phyloP scores from a whole-genome alignment of 2,888 invertebrate genomes.

The Andricus curvator region DNA sequence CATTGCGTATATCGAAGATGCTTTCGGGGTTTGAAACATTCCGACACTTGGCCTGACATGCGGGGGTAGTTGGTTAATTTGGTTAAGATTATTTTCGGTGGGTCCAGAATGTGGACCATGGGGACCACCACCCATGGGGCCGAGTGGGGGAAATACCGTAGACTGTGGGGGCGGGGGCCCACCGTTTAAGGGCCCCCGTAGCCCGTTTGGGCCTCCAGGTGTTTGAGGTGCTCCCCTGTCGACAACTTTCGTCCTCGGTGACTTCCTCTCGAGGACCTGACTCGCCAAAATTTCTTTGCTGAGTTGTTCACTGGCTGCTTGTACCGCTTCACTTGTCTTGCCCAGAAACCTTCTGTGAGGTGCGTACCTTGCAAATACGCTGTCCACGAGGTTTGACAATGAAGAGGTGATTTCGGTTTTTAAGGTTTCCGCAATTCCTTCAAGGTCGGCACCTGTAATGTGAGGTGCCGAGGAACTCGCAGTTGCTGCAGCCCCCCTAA shows the following conservation, averaged over 20 bases:
- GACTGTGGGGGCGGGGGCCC: constrained; percentile 77
- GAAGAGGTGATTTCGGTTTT: constrained; percentile 94
- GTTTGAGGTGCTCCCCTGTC: constrained; percentile 82
- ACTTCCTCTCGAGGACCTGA: constrained; percentile 90
- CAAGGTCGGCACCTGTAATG: constrained; percentile 89
- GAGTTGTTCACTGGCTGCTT: constrained; percentile 89
- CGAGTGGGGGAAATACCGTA: constrained; percentile 81
- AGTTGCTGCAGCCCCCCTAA: constrained; percentile 83
- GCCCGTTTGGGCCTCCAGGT: constrained; percentile 77
- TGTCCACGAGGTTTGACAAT: constrained; percentile 91
- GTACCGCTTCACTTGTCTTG: constrained; percentile 89
- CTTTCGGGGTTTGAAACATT: constrained; percentile 92
- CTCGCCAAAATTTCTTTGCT: constrained; percentile 92
- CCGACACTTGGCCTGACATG: constrained; percentile 85
- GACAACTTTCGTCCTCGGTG: constrained; percentile 88
- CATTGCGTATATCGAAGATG: constrained; percentile 81
- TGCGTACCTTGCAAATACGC: constrained; percentile 90
- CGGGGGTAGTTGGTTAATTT: constrained; percentile 81
- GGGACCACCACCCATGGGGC: constrained; percentile 77
- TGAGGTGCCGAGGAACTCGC: constrained; percentile 82
- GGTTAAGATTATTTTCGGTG: constrained; percentile 81
- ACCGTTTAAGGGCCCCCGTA: constrained; percentile 77
- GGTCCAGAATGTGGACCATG: constrained; percentile 75
- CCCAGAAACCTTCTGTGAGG: constrained; percentile 88
- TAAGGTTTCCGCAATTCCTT: constrained; percentile 93